Evolutionary conservation across 2,888 invertebrate species (phyloP), one percentile per base, ranked within the genome.

Genomic region (Sarcophaga subvicina): DNA sequence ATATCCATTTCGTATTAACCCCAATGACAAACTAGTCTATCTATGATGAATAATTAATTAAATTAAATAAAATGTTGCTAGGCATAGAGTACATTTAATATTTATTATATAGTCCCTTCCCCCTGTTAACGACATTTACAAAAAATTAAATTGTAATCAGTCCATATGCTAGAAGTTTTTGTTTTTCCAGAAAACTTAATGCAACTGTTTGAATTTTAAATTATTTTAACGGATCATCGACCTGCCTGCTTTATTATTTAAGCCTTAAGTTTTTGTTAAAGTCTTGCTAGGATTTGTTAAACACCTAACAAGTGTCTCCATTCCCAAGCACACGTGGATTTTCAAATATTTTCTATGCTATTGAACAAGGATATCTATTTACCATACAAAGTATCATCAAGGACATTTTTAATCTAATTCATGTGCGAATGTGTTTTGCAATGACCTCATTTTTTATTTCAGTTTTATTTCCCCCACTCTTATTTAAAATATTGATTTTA

Each of bases 401-500:
- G 37, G 37, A 37, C 37, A 37, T 37, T 2, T 37, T 37, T 37
- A 8, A 10, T 6, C 37, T 37, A 37, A 37, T 37, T 37, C 17
- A 47, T 11, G 17, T 37, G 4, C 69, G 75, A 81, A 75, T 81
- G 27, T 27, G 22, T 60, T 73, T 75, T 75, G 62, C 73, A 69
- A 20, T 75, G 81, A 81, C 75, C 75, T 81, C 45, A 75, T 69
- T 69, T 75, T 27, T 25, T 22, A 27, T 27, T 27, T 47, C 66
- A 60, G 27, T 37, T 27, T 54, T 27, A 0, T n/a, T 45, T 62
- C 71, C 10, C 37, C 8, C 37, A 37, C 37, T 64, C 5, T 54
- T 64, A 12, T 62, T 62, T 47, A 37, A 69, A 47, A 27, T 75
- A 80, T 80, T 62, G 80, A 80, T 80, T 80, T 80, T 37, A 37